Evolutionary conservation across 2,888 invertebrate species (phyloP).

Genomic region (Ophraella communa): DNA sequence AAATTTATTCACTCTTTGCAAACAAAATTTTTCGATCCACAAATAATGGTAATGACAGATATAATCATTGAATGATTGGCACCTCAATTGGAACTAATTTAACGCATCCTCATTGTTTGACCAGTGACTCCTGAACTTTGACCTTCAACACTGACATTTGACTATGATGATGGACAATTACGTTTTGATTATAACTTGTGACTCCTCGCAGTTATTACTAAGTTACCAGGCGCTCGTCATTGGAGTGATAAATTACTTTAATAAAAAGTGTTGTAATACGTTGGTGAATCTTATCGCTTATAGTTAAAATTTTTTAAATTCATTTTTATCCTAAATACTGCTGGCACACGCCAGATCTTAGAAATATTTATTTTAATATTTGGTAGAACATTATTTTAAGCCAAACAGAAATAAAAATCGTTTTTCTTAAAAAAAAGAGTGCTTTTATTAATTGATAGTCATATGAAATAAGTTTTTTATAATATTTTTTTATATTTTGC

Average conservation of each 20-base stretch:
- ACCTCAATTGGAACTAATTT: conserved; percentile 49
- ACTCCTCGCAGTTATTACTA: background rate
- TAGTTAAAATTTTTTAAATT: too few species aligned
- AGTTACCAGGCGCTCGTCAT: background rate
- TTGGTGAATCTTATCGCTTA: too few species aligned
- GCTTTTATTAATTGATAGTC: too few species aligned
- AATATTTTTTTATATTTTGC: too few species aligned
- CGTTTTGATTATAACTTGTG: conserved; percentile 16
- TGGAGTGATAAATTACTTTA: background rate
- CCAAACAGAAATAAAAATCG: too few species aligned
- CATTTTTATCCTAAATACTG: too few species aligned
- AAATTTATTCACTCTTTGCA: background rate
- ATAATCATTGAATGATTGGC: conserved; percentile 49
- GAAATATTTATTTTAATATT: too few species aligned
- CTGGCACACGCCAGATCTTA: too few species aligned
- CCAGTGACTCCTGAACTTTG: conserved; percentile 45
- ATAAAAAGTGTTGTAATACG: too few species aligned
- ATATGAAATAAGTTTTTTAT: too few species aligned
- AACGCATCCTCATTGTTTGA: conserved; percentile 51
- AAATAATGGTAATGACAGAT: conserved; percentile 2
- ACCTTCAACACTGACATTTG: conserved; percentile 43
- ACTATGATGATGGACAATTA: conserved; percentile 20
- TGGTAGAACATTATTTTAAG: too few species aligned
- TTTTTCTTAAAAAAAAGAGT: too few species aligned
- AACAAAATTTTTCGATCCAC: background rate